Evolutionary conservation across 2,888 invertebrate species (phyloP).

Genomic region (Mimas tiliae): DNA sequence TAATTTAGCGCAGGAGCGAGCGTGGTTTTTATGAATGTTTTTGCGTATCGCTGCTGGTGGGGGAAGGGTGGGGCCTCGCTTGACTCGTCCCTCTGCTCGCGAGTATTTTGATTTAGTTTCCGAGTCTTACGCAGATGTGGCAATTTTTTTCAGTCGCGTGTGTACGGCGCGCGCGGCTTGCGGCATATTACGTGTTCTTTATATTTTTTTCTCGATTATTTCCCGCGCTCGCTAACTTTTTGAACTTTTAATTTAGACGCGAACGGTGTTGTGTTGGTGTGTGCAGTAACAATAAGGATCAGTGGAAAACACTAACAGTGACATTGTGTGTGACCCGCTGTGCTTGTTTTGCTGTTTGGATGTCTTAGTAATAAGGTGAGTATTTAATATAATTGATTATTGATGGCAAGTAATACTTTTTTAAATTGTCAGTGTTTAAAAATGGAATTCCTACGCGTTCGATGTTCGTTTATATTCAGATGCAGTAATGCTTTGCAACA

Average conservation of each 20-base stretch:
- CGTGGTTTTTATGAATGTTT: conserved; percentile 83
- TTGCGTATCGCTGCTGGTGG: conserved; percentile 76
- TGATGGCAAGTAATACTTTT: neutral
- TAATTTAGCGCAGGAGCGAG: conserved; percentile 78
- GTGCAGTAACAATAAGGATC: conserved; percentile 61
- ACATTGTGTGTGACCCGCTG: conserved; percentile 52
- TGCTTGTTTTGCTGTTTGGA: conserved; percentile 54
- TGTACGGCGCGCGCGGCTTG: conserved; percentile 76
- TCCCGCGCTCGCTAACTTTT: conserved; percentile 59
- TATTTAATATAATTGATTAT: conserved; percentile 32
- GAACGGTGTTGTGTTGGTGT: conserved; percentile 31
- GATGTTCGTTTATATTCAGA: neutral
- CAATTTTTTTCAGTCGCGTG: conserved; percentile 84
- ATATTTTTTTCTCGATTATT: conserved; percentile 53
- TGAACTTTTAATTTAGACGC: conserved; percentile 40
- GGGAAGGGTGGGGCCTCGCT: conserved; percentile 80
- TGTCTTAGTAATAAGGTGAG: conserved; percentile 76
- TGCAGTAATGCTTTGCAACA: neutral
- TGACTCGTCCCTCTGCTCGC: conserved; percentile 83
- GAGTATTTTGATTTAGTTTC: conserved; percentile 85
- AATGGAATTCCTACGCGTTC: neutral
- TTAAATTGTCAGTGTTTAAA: neutral
- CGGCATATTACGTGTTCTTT: conserved; percentile 59
- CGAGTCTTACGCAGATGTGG: conserved; percentile 82
- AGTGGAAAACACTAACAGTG: conserved; percentile 45